These are phyloP conservation scores for Patella caerulea DNA, from an alignment of 2,888 invertebrate genomes.

Conservation along the genomic window DNA sequence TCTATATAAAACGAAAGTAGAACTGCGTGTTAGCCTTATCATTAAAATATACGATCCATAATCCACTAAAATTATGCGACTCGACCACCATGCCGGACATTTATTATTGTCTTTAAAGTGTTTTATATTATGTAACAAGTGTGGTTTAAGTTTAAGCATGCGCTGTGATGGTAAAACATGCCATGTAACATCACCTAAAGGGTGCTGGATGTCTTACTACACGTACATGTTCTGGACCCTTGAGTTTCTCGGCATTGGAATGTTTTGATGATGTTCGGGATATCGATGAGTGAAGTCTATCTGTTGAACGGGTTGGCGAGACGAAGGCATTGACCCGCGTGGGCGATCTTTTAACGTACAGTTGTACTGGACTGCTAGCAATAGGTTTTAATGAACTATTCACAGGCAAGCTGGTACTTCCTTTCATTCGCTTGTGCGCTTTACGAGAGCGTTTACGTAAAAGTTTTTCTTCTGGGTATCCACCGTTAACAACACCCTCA, in stretches of 20 bases:
- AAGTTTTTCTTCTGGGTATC: conserved; percentile 30
- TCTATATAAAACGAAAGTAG: too few species aligned
- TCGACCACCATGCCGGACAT: too few species aligned
- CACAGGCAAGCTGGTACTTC: background rate
- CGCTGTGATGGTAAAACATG: too few species aligned
- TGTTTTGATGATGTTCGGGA: background rate
- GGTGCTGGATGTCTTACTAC: conserved; percentile 63
- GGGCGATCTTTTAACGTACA: conserved; percentile 22
- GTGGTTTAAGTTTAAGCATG: too few species aligned
- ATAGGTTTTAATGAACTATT: background rate
- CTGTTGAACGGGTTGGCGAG: conserved; percentile 8
- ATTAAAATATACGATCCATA: too few species aligned
- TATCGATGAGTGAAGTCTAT: conserved; percentile 7
- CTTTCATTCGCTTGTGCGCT: background rate
- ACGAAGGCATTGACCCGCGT: conserved; percentile 32
- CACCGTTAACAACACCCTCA: conserved; percentile 34
- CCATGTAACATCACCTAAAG: conserved; percentile 56
- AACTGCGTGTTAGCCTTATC: too few species aligned
- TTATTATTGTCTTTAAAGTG: too few species aligned
- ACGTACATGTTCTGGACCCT: conserved; percentile 50
- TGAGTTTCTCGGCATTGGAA: conserved; percentile 34
- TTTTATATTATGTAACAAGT: too few species aligned
- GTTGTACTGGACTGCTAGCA: conserved; percentile 13
- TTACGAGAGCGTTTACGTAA: conserved; percentile 30
- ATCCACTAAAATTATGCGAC: too few species aligned